Evolutionary conservation across 1,140 invertebrate species (phyloP).

Genomic region (Spodoptera frugiperda): DNA sequence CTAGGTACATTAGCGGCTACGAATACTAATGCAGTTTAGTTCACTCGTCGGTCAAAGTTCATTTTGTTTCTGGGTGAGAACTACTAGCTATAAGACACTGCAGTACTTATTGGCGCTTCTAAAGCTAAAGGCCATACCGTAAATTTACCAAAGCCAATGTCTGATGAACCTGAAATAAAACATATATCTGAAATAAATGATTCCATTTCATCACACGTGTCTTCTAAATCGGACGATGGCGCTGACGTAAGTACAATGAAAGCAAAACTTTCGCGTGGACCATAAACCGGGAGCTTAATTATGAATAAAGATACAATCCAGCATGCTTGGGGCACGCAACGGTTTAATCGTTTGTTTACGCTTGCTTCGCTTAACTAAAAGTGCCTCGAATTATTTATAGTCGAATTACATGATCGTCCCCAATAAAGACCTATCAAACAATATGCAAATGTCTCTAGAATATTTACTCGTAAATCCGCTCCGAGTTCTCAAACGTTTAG

Average conservation of each 20-base stretch:
- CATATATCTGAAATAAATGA: not conserved
- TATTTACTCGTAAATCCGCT: slow-evolving; percentile 73
- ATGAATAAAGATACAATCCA: slow-evolving; percentile 57
- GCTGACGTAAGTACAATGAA: slow-evolving; percentile 59
- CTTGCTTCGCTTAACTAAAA: slow-evolving; percentile 72
- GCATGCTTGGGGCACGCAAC: slow-evolving; percentile 71
- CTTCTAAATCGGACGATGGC: slow-evolving; percentile 52
- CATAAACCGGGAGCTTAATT: slow-evolving; percentile 55
- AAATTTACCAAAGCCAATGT: not conserved
- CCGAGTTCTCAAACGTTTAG: slow-evolving; percentile 62
- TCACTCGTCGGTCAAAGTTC: slow-evolving; percentile 27
- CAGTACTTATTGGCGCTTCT: slow-evolving; percentile 10
- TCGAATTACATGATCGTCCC: slow-evolving; percentile 75
- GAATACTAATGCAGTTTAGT: slow-evolving; percentile 35
- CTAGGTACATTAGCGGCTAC: slow-evolving; percentile 27
- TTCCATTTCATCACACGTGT: slow-evolving; percentile 21
- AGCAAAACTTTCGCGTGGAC: slow-evolving; percentile 50
- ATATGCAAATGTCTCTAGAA: slow-evolving; percentile 76
- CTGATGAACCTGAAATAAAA: not conserved
- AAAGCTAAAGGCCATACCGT: not conserved
- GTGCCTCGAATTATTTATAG: slow-evolving; percentile 75
- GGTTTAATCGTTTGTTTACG: slow-evolving; percentile 79
- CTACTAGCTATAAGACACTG: slow-evolving; percentile 25
- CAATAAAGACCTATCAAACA: slow-evolving; percentile 77
- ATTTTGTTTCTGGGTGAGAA: slow-evolving; percentile 22